Evolutionary conservation across 2,113 vertebrate species (phyloP), one percentile per base, ranked within the genome.

Genomic region (Forbesichthys papilliferus): DNA sequence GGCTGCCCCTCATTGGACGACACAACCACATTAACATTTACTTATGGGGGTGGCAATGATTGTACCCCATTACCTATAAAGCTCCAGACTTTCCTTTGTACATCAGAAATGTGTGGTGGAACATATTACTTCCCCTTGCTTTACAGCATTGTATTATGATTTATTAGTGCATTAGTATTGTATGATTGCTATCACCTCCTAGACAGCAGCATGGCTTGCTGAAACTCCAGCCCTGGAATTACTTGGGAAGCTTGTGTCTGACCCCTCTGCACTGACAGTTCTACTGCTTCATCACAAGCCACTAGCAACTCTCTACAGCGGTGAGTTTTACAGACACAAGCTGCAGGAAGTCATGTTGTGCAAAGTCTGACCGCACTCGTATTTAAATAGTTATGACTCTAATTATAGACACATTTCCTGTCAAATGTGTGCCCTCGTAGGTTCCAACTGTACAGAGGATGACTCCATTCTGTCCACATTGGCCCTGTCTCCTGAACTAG

Each of bases 251-350:
- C 7, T 75, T 64, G 53, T 86, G 62, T 82, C 75, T 12, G 79
- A 87, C 18, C 79, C 80, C 0, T 68, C 58, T 1, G 56, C 61
- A 9, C 61, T 89, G 53, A 85, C 82, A 57, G 64, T 64, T 55
- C 75, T 89, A 27, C 82, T 89, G 59, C 75, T 79, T 75, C 84
- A 87, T 72, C 84, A 89, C 69, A 75, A 49, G 65, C 70, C 82
- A 64, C 3, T 49, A 11, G 75, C 53, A 51, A 77, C 68, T 36
- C 3, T 86, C 16, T 71, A 68, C 59, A 52, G 74, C 49, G 79
- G 86, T 86, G 1, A 18, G 82, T 51, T 66, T 0, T 46, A 66
- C 62, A 63, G 33, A 14, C 14, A 60, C 16, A 13, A 12, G 34
- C 34, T 14, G 13, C 14, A 20, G 10, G 51, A n/a, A 52, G 51